Percentiles rank a stretch among this genome's conserved stretches.
Conservation (phyloP, 2,888 invertebrate genomes). For the Troides helena region DNA sequence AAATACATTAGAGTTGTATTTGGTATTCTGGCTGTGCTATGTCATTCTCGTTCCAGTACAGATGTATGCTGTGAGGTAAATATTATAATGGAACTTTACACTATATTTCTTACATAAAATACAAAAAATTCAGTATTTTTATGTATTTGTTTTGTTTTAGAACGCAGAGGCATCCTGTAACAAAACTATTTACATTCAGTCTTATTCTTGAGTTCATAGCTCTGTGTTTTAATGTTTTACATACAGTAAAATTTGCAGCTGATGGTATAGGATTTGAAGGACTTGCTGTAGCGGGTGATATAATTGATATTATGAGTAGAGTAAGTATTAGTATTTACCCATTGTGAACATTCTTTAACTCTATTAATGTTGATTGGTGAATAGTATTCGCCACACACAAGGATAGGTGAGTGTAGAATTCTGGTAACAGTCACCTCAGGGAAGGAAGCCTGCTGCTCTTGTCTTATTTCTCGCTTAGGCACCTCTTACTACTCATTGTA, state of each 20-base stretch:
- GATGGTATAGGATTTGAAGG: slow-evolving; percentile 93
- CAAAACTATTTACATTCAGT: slow-evolving; percentile 93
- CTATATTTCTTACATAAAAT: slow-evolving; percentile 28
- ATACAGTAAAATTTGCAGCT: slow-evolving; percentile 93
- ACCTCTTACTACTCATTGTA: too few species aligned
- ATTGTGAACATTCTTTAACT: too few species aligned
- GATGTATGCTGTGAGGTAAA: slow-evolving; percentile 89
- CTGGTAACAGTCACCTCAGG: too few species aligned
- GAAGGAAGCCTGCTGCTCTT: too few species aligned
- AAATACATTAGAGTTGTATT: slow-evolving; percentile 94
- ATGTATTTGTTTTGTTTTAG: slow-evolving; percentile 54
- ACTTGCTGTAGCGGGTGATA: slow-evolving; percentile 92
- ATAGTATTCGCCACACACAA: too few species aligned
- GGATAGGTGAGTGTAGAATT: too few species aligned
- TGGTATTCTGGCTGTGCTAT: slow-evolving; percentile 92
- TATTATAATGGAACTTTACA: slow-evolving; percentile 25
- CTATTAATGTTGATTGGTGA: too few species aligned
- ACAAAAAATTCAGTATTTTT: slow-evolving; percentile 7
- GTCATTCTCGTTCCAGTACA: slow-evolving; percentile 93
- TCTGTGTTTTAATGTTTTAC: slow-evolving; percentile 91
- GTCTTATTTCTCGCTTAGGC: too few species aligned
- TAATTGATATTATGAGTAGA: slow-evolving; percentile 94
- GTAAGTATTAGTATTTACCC: slow-evolving; percentile 70
- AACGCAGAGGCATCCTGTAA: slow-evolving; percentile 94
- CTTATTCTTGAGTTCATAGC: slow-evolving; percentile 92